phyloP scores from a whole-genome alignment of 1,140 invertebrate genomes.

The Drosophila kepulauana region DNA sequence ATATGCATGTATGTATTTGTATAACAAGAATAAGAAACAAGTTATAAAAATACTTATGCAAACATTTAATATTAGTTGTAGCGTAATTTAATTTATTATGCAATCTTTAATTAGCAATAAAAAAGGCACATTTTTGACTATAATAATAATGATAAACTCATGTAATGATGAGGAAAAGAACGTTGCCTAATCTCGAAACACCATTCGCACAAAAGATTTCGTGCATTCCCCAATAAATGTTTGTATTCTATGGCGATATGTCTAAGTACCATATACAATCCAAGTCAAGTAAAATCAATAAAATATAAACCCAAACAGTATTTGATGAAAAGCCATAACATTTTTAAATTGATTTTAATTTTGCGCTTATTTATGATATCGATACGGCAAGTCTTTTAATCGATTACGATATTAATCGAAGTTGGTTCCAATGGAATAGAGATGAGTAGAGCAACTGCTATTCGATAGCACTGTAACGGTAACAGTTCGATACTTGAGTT shows the following conservation, averaged over 20 bases:
- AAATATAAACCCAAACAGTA: slow-evolving; percentile 36
- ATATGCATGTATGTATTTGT: slow-evolving; percentile 74
- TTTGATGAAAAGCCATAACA: neutral
- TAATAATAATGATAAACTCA: slow-evolving; percentile 41
- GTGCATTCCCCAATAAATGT: slow-evolving; percentile 49
- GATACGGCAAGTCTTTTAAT: neutral
- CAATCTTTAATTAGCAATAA: slow-evolving; percentile 58
- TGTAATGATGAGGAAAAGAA: slow-evolving; percentile 38
- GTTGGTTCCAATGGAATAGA: neutral
- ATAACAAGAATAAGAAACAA: slow-evolving; percentile 49
- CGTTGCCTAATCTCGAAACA: slow-evolving; percentile 50
- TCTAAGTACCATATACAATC: slow-evolving; percentile 50
- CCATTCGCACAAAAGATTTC: slow-evolving; percentile 54
- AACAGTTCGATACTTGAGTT: slow-evolving; percentile 24
- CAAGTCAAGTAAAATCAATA: slow-evolving; percentile 53
- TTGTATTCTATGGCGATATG: slow-evolving; percentile 47
- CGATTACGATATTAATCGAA: slow-evolving; percentile 18
- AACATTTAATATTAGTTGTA: slow-evolving; percentile 75
- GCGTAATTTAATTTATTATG: slow-evolving; percentile 71
- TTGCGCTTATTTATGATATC: neutral
- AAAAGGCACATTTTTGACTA: slow-evolving; percentile 53
- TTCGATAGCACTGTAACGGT: slow-evolving; percentile 5
- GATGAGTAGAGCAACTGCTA: neutral
- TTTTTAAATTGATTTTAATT: slow-evolving; percentile 1
- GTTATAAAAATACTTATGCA: slow-evolving; percentile 62